Evolutionary conservation across 2,888 invertebrate species (phyloP).

Genomic region (Scaptomyza reducta): DNA sequence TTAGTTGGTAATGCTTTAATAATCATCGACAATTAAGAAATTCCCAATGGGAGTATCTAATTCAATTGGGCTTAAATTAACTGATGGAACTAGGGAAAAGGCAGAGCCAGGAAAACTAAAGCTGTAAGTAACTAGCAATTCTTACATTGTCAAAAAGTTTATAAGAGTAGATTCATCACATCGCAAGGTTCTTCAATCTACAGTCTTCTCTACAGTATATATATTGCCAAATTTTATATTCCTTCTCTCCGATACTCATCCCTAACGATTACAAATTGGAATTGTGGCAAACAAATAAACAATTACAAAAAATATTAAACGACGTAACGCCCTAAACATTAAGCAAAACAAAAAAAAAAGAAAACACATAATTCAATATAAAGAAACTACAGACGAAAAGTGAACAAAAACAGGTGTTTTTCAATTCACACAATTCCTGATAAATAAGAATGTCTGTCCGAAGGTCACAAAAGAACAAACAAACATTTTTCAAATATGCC

Average conservation of each 20-base stretch:
- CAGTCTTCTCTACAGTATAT: not conserved
- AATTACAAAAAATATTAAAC: constrained; percentile 49
- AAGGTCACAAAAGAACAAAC: constrained; percentile 48
- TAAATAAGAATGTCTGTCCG: constrained; percentile 48
- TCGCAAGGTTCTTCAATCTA: no score
- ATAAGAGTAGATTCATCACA: no score
- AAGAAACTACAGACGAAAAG: constrained; percentile 7
- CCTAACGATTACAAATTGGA: constrained; percentile 63
- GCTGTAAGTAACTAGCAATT: no score
- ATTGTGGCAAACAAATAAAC: constrained; percentile 33
- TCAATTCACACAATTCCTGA: constrained; percentile 72
- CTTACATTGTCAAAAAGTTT: no score
- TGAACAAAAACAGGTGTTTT: constrained; percentile 64
- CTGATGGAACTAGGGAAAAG: not conserved
- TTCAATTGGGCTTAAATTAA: constrained; percentile 3
- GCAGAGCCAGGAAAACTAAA: not conserved
- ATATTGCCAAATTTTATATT: not conserved
- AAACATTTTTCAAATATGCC: constrained; percentile 68
- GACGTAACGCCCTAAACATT: constrained; percentile 54
- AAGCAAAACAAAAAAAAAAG: constrained; percentile 16
- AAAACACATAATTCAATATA: constrained; percentile 17
- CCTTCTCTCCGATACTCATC: constrained; percentile 16
- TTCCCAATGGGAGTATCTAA: constrained; percentile 1
- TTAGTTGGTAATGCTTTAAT: constrained; percentile 55
- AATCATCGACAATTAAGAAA: constrained; percentile 57